Evolutionary conservation across 2,113 vertebrate species (phyloP).

Genomic region (Ginglymostoma cirratum): DNA sequence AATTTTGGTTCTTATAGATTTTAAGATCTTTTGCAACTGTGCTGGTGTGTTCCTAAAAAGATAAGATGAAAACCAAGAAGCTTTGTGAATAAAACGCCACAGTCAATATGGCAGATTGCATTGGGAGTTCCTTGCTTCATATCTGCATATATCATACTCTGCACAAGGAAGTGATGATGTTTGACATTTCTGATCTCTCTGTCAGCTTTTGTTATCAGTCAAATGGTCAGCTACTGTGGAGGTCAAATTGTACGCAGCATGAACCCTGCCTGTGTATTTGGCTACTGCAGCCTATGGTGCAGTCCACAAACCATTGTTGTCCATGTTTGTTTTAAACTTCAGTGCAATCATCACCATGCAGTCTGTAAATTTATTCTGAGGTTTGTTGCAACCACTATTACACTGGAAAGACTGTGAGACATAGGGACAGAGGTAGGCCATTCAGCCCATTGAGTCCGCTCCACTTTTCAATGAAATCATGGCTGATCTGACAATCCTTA

Average conservation of each 20-base stretch:
- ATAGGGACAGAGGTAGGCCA: no score
- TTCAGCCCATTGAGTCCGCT: no score
- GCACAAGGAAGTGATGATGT: neutral
- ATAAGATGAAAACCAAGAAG: neutral
- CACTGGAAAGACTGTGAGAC: neutral
- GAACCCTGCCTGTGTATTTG: neutral
- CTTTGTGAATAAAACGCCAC: neutral
- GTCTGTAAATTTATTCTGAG: neutral
- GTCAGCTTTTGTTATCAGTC: slow-evolving; percentile 12
- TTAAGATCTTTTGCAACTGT: neutral
- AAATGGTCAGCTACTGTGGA: neutral
- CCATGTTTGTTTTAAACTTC: no score
- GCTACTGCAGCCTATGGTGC: neutral
- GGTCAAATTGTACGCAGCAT: neutral
- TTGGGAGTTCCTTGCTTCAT: neutral
- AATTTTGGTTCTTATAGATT: neutral
- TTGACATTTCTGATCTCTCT: neutral
- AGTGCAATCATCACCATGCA: neutral
- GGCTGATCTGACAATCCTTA: no score
- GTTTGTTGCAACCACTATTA: neutral
- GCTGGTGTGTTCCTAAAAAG: neutral
- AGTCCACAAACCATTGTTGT: neutral
- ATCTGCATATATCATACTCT: neutral
- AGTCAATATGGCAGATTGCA: no score
- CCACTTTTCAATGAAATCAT: no score